Evolutionary conservation across 1,140 invertebrate species (phyloP).

Genomic region (Drosophila quadrilineata): DNA sequence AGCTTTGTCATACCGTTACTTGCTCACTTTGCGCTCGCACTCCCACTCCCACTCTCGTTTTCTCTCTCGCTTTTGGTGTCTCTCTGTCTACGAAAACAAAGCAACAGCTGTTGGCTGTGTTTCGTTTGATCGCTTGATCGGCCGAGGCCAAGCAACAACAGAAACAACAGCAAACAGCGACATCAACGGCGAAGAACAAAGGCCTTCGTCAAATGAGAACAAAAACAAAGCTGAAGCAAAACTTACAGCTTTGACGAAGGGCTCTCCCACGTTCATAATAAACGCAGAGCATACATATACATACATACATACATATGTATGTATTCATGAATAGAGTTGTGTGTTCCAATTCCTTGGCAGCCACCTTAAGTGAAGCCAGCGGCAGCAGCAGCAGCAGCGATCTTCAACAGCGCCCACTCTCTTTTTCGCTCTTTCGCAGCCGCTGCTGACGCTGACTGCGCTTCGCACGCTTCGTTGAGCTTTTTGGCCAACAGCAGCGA

Average conservation of each 20-base stretch:
- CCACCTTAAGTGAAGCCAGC: no score
- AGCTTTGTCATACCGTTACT: background rate
- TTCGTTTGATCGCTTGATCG: conserved; percentile 50
- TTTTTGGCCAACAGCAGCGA: conserved; percentile 56
- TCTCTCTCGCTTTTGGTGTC: background rate
- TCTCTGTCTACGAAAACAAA: conserved; percentile 43
- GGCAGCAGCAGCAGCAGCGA: conserved; percentile 5
- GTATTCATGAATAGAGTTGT: background rate
- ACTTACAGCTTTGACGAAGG: conserved; percentile 57
- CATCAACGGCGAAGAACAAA: conserved; percentile 42
- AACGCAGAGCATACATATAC: conserved; percentile 1
- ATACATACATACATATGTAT: background rate
- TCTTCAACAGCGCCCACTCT: conserved; percentile 17
- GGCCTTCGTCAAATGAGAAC: no score
- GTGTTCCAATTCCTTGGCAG: conserved; percentile 64
- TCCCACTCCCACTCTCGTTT: background rate
- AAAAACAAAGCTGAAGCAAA: conserved; percentile 41
- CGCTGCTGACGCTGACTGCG: background rate
- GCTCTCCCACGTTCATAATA: conserved; percentile 69
- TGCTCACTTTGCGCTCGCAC: background rate
- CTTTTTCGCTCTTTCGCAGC: background rate
- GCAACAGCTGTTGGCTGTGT: conserved; percentile 71
- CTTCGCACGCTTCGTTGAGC: conserved; percentile 54
- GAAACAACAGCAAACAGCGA: conserved; percentile 25
- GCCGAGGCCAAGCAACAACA: conserved; percentile 59